phyloP scores from a whole-genome alignment of 2,888 invertebrate genomes.

The Disparrhopalites patrizii region DNA sequence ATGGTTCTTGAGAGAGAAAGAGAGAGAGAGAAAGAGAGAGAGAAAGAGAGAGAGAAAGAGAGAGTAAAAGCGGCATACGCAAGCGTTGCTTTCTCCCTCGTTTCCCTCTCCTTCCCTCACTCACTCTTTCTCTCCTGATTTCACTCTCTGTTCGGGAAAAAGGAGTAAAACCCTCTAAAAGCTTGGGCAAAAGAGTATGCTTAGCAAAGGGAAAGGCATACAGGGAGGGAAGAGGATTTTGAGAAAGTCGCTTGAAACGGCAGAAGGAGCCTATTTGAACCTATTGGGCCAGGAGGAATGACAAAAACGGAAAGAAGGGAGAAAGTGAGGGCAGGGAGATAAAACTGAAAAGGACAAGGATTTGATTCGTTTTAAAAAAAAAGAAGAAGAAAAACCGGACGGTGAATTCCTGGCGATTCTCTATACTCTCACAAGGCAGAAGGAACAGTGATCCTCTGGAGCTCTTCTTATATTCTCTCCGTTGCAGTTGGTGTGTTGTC shows the following conservation, averaged over 20 bases:
- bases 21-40: background rate
- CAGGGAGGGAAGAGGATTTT: background rate
- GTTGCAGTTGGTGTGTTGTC: too few relatives aligned
- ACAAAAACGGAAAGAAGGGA: background rate
- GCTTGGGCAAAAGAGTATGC: conserved; percentile 6
- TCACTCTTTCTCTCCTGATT: too few relatives aligned
- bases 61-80: conserved; percentile 18
- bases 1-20: background rate
- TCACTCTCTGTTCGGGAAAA: too few relatives aligned
- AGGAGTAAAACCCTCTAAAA: too few relatives aligned
- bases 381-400: conserved; percentile 6
- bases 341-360: background rate
- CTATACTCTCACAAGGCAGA: background rate
- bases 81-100: conserved; percentile 13
- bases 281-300: too few relatives aligned
- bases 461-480: too few relatives aligned
- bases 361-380: background rate
- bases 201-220: conserved; percentile 9
- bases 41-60: conserved; percentile 17
- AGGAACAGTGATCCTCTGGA: background rate
- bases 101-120: too few relatives aligned
- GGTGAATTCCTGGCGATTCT: conserved; percentile 5
- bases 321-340: background rate
- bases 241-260: conserved; percentile 1
- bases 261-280: background rate